Evolutionary conservation across 53 echinoderm and acorn worm species (phyloP).

Genomic region (Arbacia lixula): DNA sequence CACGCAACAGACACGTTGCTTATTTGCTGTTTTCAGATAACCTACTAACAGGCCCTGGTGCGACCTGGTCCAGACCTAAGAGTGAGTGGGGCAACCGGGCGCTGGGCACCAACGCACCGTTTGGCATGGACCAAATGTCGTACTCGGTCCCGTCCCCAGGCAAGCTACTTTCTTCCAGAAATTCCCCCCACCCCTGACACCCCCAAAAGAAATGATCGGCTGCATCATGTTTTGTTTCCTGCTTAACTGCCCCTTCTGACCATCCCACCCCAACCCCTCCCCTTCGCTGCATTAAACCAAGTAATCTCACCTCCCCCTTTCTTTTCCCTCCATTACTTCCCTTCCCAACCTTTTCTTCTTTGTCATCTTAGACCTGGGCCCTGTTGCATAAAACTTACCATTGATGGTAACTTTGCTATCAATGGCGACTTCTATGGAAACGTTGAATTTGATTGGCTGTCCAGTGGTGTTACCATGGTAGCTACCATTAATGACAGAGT

Average conservation of each 20-base stretch:
- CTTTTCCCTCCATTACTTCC: not conserved
- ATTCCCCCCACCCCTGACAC: not conserved
- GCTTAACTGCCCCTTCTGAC: not conserved
- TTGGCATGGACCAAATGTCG: conserved; percentile 67
- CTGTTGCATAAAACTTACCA: no score
- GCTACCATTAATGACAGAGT: no score
- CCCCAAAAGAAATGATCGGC: not conserved
- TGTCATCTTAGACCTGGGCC: no score
- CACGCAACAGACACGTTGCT: not conserved
- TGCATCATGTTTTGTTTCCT: not conserved
- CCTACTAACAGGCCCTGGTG: conserved; percentile 81
- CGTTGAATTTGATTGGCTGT: no score
- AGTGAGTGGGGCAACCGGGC: conserved; percentile 88
- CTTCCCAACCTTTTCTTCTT: not conserved
- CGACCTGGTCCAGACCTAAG: conserved; percentile 90
- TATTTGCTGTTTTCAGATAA: conserved; percentile 74
- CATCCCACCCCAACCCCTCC: not conserved
- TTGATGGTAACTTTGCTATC: no score
- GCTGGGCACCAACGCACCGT: conserved; percentile 78
- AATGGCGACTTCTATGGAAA: no score
- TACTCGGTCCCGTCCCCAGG: conserved; percentile 56
- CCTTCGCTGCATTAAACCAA: not conserved
- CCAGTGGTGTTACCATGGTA: no score
- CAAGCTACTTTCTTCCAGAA: conserved; percentile 39
- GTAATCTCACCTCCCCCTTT: not conserved